phyloP scores from a whole-genome alignment of 2,797 vertebrate species.

The Sebastes dallii region DNA sequence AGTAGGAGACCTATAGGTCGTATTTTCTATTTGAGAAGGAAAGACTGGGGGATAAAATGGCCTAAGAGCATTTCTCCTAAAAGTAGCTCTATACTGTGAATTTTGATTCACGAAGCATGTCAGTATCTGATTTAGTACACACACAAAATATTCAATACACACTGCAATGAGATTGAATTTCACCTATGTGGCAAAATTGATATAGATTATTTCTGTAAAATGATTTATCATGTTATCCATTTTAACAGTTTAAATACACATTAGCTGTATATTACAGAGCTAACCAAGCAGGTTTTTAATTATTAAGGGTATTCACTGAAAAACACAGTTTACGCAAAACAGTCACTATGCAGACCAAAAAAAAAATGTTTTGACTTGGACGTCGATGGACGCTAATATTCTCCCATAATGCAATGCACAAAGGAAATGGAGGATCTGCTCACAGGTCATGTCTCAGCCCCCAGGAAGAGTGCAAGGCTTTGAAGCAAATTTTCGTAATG shows the following conservation, averaged over 20 bases:
- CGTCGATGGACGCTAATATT: neutral
- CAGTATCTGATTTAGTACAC: neutral
- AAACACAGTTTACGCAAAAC: neutral
- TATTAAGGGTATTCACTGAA: neutral
- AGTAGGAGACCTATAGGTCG: slow-evolving; percentile 49
- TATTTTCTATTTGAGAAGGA: slow-evolving; percentile 37
- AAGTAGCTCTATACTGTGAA: neutral
- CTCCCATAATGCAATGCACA: neutral
- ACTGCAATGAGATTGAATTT: neutral
- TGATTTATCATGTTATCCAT: neutral
- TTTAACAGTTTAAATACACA: neutral
- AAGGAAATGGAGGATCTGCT: neutral
- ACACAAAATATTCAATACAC: neutral
- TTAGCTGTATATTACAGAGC: neutral
- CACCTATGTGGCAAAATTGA: neutral
- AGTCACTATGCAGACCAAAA: neutral
- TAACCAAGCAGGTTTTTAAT: neutral
- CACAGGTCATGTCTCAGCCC: accelerated
- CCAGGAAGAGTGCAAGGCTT: too few species aligned
- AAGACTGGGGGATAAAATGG: slow-evolving; percentile 19
- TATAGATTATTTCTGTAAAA: neutral
- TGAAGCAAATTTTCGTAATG: too few species aligned
- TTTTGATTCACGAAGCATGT: neutral
- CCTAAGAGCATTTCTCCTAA: slow-evolving; percentile 8
- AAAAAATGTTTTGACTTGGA: neutral